Base-by-base conservation (phyloP, 2,888 invertebrate genomes). In the Sipha maydis region DNA sequence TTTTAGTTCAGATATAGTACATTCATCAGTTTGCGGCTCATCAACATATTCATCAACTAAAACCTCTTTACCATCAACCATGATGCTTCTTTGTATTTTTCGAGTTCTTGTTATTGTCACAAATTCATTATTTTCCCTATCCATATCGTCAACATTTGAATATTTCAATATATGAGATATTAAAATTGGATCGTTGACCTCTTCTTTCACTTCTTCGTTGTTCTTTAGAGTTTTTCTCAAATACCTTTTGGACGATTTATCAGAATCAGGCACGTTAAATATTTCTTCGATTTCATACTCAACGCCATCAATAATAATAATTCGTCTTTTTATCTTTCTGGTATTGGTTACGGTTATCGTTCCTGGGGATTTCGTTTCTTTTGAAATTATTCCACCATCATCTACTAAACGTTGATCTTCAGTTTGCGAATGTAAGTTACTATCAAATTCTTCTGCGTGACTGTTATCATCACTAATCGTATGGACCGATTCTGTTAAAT, bases 281-380 rank as follows among this genome's bases (percentile, higher is more conserved):
- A 67, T 80, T n/a, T 80, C 61, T 17, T 67, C 80, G 7, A 80
- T 38, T 41, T 38, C 67, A 67, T 17, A 38, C 67, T 80, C 80
- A 17, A 38, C 41, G 1, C 38, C 80, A 67, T 80, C n/a, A 7
- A 80, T 28, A 25, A 80, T 38, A 17, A 80, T 7, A 31, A 67
- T n/a, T 0, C 67, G 80, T 80, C 38, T 80, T 3, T 67, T 67
- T 14, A 67, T n/a, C 14, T 9, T 67, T n/a, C 34, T 9, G 1
- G 61, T 25, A 7, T 34, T 78, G 0, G 48, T 78, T 4, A 78
- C 54, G 9, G 31, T 78, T 2, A 71, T 11, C 9, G 1, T 56
- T 25, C 7, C n/a, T n/a, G 0, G 5, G 48, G 1, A 21, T 34
- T 3, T 31, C 28, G 14, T 69, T 1, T 19, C 2, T 1, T 21